Percentiles rank a stretch among this genome's conserved stretches.
These are phyloP conservation scores for Loxodonta africana DNA, from an alignment of 2,113 vertebrate genomes.

Conservation along the genomic window DNA sequence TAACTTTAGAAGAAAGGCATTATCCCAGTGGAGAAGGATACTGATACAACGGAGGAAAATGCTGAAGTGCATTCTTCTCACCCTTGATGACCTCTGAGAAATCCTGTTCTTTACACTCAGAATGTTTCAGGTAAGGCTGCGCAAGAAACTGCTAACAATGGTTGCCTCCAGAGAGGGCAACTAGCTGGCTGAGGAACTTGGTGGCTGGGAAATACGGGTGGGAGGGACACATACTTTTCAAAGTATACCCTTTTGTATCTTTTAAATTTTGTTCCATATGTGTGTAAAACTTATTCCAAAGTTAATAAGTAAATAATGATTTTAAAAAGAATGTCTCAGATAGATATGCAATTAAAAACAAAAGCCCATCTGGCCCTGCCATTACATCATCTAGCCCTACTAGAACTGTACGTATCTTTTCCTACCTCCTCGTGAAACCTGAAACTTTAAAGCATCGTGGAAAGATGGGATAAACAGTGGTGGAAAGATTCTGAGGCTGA, in stretches of 20 bases:
- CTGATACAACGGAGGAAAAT: not conserved
- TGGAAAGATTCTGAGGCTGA: not conserved
- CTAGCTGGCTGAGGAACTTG: not conserved
- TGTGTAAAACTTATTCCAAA: constrained; percentile 31
- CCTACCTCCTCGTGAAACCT: not conserved
- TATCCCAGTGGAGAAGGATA: not conserved
- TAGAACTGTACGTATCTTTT: not conserved
- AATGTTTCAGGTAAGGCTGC: not conserved
- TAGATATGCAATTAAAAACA: not conserved
- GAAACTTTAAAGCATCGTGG: not conserved
- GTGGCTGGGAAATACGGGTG: not conserved
- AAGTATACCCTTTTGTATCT: not conserved
- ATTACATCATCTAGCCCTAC: not conserved
- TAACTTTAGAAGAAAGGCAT: not conserved
- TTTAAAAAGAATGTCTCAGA: constrained; percentile 45
- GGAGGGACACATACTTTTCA: not conserved
- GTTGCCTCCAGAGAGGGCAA: not conserved
- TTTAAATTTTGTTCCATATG: constrained; percentile 1
- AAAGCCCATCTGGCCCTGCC: not conserved
- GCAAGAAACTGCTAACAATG: not conserved
- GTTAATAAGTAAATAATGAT: constrained; percentile 1
- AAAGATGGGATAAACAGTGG: not conserved
- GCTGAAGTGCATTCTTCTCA: not conserved
- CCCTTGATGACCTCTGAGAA: not conserved
- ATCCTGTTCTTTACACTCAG: constrained; percentile 9